Conservation (phyloP, 2,797 vertebrate species). For the Notoglanidium macrostoma region DNA sequence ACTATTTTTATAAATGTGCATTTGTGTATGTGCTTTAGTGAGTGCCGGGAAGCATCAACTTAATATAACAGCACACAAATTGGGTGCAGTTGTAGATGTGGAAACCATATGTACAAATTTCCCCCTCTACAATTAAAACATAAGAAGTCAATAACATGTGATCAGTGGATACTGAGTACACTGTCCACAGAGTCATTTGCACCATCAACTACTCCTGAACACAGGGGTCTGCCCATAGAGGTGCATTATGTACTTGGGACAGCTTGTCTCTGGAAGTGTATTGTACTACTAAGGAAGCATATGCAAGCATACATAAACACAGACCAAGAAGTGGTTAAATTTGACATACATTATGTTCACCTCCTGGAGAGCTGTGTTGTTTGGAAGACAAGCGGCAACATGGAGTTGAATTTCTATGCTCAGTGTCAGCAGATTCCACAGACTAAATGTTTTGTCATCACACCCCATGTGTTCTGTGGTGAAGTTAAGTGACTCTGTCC, state of each 20-base stretch:
- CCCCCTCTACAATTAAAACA: background rate
- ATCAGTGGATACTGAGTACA: background rate
- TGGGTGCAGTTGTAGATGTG: background rate
- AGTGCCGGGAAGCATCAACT: background rate
- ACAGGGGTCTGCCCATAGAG: background rate
- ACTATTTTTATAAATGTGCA: background rate
- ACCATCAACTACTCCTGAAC: background rate
- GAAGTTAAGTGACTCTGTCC: background rate
- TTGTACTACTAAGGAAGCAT: background rate
- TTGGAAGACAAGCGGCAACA: background rate
- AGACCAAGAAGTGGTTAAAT: background rate
- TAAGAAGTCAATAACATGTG: background rate
- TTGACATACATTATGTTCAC: background rate
- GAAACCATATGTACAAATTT: background rate
- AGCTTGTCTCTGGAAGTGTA: background rate
- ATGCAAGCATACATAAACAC: background rate
- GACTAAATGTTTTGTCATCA: background rate
- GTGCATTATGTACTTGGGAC: background rate
- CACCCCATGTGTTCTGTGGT: slow-evolving; percentile 1
- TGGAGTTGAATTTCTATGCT: background rate
- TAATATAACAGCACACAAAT: background rate
- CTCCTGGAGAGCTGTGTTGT: background rate
- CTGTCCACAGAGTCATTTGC: background rate
- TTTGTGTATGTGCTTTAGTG: background rate
- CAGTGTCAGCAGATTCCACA: background rate